Base-by-base conservation (phyloP, 64 coral and sea anemone genomes). In the Porites australiensis region DNA sequence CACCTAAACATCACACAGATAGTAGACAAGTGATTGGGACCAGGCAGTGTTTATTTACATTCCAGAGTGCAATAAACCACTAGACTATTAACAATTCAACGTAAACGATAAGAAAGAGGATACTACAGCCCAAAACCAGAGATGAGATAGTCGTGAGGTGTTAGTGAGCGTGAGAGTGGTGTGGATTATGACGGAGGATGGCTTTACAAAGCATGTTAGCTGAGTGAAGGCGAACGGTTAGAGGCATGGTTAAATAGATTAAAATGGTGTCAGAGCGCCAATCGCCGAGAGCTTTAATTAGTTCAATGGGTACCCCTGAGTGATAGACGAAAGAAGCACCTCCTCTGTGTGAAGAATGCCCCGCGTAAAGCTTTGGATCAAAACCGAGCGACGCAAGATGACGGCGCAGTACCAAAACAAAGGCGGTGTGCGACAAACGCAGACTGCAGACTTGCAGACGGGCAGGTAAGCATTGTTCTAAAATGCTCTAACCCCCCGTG, bases 281-380 rank as follows among this genome's bases (percentile, higher is more conserved):
- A 77, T 90, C 88, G 51, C 88, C 88, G 44, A 90, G 76, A 55
- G 88, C 89, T 66, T 90, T 90, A 77, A 82, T 90, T 65, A 90
- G 69, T 66, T 90, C 89, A 48, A 90, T 21, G 37, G 78, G 89
- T 58, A 90, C 52, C 37, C 89, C 76, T 47, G 89, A 70, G 52
- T 82, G 76, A 54, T 82, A 89, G 57, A 61, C 60, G 65, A 86
- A 86, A 55, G 82, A 86, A 62, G 82, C 82, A 47, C 50, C 72
- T 49, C 59, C 74, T 9, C 89, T 65, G 55, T 77, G 89, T 50
- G 71, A 65, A n/a, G 89, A 90, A 81, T 90, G 89, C 59, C 62
- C 44, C 50, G 89, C 73, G 54, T 58, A 90, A 79, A 65, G 44
- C 75, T 45, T 79, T 11, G 75, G 88, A 79, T 77, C 76, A 70